Conservation (phyloP, 2,797 vertebrate genomes). For the Onychomys arenicola region DNA sequence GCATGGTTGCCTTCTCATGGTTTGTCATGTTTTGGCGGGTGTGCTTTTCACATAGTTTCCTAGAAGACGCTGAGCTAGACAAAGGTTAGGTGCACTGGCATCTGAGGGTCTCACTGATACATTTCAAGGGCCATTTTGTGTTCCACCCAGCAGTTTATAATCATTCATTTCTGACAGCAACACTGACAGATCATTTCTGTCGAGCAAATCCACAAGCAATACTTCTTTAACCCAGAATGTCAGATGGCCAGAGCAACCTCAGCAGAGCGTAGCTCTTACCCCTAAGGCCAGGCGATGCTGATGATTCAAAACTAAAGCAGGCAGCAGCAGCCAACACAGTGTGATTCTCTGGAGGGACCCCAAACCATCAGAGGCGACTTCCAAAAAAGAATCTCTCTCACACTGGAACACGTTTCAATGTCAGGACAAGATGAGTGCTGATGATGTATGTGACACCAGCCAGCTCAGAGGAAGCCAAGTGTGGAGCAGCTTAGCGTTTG, state of each 20-base stretch:
- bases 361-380: not conserved
- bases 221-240: not conserved
- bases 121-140: not conserved
- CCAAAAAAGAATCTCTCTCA: not conserved
- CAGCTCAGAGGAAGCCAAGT: not conserved
- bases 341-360: not conserved
- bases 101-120: not conserved
- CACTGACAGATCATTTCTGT: not conserved
- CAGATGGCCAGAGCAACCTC: not conserved
- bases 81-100: fast-evolving
- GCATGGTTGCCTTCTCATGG: not conserved
- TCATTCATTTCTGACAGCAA: not conserved
- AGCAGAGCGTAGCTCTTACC: not conserved
- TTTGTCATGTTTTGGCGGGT: not conserved
- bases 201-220: not conserved
- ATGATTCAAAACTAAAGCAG: not conserved
- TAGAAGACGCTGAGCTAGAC: not conserved
- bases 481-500: not conserved
- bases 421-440: not conserved
- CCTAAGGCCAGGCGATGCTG: not conserved
- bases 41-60: not conserved
- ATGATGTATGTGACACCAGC: not conserved
- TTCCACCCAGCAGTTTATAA: not conserved
- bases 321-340: not conserved
- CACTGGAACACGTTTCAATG: fast-evolving